Evolutionary conservation across 2,113 vertebrate genomes (phyloP), one percentile per base, ranked within the genome.

Genomic region (Neogale vison): DNA sequence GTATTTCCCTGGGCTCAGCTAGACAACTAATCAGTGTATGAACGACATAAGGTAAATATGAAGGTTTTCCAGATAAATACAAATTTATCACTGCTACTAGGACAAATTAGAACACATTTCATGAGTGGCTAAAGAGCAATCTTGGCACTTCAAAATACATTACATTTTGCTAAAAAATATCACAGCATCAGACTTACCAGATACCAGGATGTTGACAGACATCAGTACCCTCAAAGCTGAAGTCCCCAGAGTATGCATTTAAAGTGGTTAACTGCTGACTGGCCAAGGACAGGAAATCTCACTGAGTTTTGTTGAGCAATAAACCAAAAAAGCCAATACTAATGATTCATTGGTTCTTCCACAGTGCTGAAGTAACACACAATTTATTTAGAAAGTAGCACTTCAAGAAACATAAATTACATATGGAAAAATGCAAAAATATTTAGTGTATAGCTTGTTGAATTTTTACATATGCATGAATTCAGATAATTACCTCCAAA

Each of bases 131-230:
- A 20, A 92, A 88, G 83, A 55, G 11, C 47, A 45, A 83, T n/a
- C 14, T 83, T 4, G 59, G 47, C 47, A 69, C 76, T 87, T 7
- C 26, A 34, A 95, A 95, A 72, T 24, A 86, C 1, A 82, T 71
- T 82, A 76, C 29, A 87, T 93, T 52, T 36, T 55, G 31, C 47
- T 45, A 36, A 95, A 94, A 95, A 95, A 76, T 55, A n/a, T 83
- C 23, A 90, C 12, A 92, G 26, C 21, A 21, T 95, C 34, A 72
- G 24, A 97, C 93, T 97, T 88, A 95, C 95, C 93, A 47, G 47
- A 13, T 5, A 52, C 47, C 4, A 3, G 39, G 14, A 88, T 34
- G 42, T 55, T 34, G 17, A 84, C 20, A n/a, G 34, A 91, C 47
- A 91, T 88, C n/a, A 96, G 87, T 31, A 85, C 79, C 7, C 1